Percentiles rank a stretch among this genome's conserved stretches.
phyloP scores from a whole-genome alignment of 64 coral and sea anemone genomes.

The Pocillopora verrucosa region DNA sequence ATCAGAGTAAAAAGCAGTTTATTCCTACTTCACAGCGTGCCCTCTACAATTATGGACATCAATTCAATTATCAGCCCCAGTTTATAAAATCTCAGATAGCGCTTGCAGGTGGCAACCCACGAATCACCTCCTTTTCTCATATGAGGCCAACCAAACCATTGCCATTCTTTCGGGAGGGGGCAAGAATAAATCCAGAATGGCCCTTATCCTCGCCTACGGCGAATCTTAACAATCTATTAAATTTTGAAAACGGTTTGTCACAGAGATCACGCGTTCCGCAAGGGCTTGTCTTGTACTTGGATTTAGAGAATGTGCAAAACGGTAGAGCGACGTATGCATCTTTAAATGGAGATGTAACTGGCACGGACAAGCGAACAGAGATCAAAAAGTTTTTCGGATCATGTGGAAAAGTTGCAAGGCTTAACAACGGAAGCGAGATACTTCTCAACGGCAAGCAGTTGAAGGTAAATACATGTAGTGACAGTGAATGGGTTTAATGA shows the following conservation, averaged over 20 bases:
- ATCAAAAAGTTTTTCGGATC: conserved; percentile 56
- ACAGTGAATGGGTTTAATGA: background rate
- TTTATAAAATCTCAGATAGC: background rate
- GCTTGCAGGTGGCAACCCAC: background rate
- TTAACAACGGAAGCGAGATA: conserved; percentile 64
- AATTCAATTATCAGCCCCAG: background rate
- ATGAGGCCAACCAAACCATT: background rate
- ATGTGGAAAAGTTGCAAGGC: conserved; percentile 69
- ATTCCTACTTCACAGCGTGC: background rate
- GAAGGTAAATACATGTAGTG: conserved; percentile 44
- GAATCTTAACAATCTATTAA: background rate
- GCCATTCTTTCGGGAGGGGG: background rate
- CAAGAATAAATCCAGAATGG: background rate
- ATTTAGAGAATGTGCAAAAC: conserved; percentile 64
- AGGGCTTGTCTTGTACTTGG: conserved; percentile 67
- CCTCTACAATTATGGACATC: background rate
- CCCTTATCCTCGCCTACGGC: background rate
- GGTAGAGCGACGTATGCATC: conserved; percentile 52
- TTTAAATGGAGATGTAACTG: conserved; percentile 38
- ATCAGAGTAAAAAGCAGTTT: background rate
- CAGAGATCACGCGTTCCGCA: conserved; percentile 6
- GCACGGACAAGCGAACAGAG: conserved; percentile 58
- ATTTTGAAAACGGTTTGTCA: background rate
- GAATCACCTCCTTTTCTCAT: background rate
- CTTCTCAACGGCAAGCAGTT: conserved; percentile 58